Conservation (phyloP, 2,113 vertebrate species). For the Azemiops feae region DNA sequence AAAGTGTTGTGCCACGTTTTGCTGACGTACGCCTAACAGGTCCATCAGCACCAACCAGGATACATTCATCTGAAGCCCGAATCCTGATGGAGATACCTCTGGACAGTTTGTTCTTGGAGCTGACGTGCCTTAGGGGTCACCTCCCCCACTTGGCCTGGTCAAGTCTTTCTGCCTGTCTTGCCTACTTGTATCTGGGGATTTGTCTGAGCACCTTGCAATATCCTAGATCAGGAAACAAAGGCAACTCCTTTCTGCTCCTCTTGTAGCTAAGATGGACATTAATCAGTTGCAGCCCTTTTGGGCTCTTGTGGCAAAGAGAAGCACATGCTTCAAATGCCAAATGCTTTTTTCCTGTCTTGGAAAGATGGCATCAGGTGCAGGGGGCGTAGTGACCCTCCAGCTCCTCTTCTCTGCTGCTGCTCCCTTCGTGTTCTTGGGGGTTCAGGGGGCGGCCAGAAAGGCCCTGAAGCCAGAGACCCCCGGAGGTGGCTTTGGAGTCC, state of each 20-base stretch:
- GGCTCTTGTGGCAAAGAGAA: background rate
- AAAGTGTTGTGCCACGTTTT: too few relatives aligned
- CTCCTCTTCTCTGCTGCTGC: background rate
- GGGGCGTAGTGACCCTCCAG: background rate
- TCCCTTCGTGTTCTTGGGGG: background rate
- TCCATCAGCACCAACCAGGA: background rate
- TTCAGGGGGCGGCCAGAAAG: background rate
- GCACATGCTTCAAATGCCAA: background rate
- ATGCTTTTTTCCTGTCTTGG: background rate
- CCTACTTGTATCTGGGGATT: background rate
- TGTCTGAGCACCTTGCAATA: background rate
- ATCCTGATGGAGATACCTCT: background rate
- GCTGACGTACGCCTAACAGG: background rate
- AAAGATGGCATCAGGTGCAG: background rate
- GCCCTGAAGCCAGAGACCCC: background rate
- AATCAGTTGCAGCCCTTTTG: background rate
- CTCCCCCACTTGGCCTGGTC: background rate
- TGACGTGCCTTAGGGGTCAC: background rate
- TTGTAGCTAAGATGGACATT: background rate
- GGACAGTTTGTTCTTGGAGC: background rate
- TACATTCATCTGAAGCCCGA: background rate
- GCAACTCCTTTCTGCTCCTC: background rate
- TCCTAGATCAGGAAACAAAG: background rate
- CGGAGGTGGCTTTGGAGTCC: background rate
- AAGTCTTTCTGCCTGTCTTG: background rate